These are phyloP conservation scores for Brassicogethes aeneus DNA, from an alignment of 2,888 invertebrate genomes.

Conservation along the genomic window DNA sequence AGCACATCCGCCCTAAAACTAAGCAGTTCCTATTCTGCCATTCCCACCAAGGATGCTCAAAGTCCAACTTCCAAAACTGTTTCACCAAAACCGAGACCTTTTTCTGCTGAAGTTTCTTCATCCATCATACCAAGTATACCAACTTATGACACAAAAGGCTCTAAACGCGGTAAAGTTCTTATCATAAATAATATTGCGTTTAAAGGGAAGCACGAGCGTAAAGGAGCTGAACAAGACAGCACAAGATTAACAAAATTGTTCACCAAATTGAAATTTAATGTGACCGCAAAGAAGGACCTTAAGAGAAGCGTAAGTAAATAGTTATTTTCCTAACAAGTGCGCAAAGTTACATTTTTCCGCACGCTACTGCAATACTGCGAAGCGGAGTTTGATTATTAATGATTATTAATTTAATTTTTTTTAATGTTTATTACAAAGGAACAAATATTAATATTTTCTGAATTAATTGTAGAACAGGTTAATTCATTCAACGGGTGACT, in stretches of 20 bases:
- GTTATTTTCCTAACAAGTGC: too few relatives aligned
- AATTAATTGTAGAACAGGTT: neutral
- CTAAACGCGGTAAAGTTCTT: constrained; percentile 28
- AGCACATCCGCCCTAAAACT: too few relatives aligned
- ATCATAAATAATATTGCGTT: constrained; percentile 37
- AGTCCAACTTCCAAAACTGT: neutral
- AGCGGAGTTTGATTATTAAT: too few relatives aligned
- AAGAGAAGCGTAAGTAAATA: constrained; percentile 36
- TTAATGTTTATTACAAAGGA: too few relatives aligned
- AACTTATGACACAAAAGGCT: constrained; percentile 27
- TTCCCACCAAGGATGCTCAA: too few relatives aligned
- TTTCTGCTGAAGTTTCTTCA: neutral
- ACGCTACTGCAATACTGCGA: too few relatives aligned
- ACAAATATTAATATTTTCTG: too few relatives aligned
- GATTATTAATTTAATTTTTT: too few relatives aligned
- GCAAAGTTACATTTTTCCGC: too few relatives aligned
- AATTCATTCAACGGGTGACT: neutral
- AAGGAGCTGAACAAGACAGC: constrained; percentile 54
- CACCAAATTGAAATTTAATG: constrained; percentile 49
- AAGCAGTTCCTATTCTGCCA: too few relatives aligned
- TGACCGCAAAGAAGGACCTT: constrained; percentile 40
- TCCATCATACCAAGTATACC: too few relatives aligned
- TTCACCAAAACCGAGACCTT: neutral
- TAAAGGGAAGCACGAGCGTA: constrained; percentile 29
- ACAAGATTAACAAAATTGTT: constrained; percentile 51